Percentiles rank a stretch among this genome's conserved stretches.
Evolutionary conservation across 1,140 invertebrate genomes (phyloP).

Genomic region (Dinothrombium tinctorium): DNA sequence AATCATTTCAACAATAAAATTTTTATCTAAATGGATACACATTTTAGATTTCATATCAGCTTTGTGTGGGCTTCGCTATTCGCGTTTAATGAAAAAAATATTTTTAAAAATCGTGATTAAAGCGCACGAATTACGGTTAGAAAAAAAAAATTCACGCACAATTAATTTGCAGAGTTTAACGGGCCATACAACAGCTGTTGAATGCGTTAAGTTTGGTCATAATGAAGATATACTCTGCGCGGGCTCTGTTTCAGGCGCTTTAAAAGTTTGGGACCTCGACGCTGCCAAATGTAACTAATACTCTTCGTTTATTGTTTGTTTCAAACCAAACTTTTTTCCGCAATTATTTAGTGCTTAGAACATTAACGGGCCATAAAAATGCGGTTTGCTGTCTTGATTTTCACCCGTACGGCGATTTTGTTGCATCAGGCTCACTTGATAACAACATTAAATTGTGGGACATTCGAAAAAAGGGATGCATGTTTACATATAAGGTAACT

Average conservation of each 20-base stretch:
- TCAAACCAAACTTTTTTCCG: background rate
- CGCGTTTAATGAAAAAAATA: no score
- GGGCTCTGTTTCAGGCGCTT: constrained; percentile 67
- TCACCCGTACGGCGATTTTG: constrained; percentile 81
- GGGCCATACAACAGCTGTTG: constrained; percentile 72
- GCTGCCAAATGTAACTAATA: constrained; percentile 36
- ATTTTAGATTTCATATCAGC: no score
- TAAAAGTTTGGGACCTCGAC: constrained; percentile 92
- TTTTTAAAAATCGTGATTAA: no score
- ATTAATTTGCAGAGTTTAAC: constrained; percentile 13
- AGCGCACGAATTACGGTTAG: no score
- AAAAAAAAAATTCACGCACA: no score
- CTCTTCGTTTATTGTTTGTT: constrained; percentile 1
- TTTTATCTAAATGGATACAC: no score
- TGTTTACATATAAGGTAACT: constrained; percentile 27
- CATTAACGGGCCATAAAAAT: constrained; percentile 74
- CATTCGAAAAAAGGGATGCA: constrained; percentile 51
- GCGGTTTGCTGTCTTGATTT: constrained; percentile 78
- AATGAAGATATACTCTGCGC: constrained; percentile 85
- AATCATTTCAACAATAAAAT: no score
- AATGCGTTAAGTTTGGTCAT: constrained; percentile 80
- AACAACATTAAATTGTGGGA: constrained; percentile 64
- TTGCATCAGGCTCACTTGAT: constrained; percentile 76
- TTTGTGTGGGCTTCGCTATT: no score
- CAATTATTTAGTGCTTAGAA: constrained; percentile 37